Base-by-base conservation (phyloP, 2,888 invertebrate genomes). In the Conus canariensis region DNA sequence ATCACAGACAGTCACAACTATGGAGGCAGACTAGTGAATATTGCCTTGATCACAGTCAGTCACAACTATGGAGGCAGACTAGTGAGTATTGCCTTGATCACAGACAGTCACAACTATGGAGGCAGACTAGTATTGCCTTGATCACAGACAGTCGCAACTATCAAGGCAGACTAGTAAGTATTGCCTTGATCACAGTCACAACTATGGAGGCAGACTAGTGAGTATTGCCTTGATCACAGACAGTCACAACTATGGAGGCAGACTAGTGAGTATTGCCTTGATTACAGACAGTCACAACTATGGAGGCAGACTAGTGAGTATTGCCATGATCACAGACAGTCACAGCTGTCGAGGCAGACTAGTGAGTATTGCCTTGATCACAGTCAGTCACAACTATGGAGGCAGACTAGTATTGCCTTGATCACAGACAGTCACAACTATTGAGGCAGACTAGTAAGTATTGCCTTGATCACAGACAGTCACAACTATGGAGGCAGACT, bases 131-230 rank as follows among this genome's bases (percentile, higher is more conserved):
- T 95, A 25, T 64, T 0, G 64, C 45, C 45, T 45, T 45, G 45
- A 45, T 45, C 45, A 45, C 45, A 45, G 4, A 45, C 45, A 45
- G 45, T 45, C 45, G 3, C 45, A n/a, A n/a, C n/a, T n/a, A n/a
- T n/a, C n/a, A n/a, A 95, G 88, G 91, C 93, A 90, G 88, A 93
- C 59, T 95, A 95, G 95, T 95, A 92, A 93, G 95, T 94, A 25
- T 64, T 0, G 64, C 45, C 45, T 45, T 45, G 45, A 45, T 45
- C 45, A 45, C 45, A 45, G 4, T 45, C 45, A 45, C 45, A n/a
- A n/a, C n/a, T n/a, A n/a, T n/a, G n/a, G 94, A 95, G 88, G 91
- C 93, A 90, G 88, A 93, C 59, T 95, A 95, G 95, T 95, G 92
- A 93, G 95, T 94, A 25, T 64, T 0, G 64, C 45, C 45, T 45